Base-by-base conservation (phyloP, 2,797 vertebrate species). In the Rhinichthys osculus region DNA sequence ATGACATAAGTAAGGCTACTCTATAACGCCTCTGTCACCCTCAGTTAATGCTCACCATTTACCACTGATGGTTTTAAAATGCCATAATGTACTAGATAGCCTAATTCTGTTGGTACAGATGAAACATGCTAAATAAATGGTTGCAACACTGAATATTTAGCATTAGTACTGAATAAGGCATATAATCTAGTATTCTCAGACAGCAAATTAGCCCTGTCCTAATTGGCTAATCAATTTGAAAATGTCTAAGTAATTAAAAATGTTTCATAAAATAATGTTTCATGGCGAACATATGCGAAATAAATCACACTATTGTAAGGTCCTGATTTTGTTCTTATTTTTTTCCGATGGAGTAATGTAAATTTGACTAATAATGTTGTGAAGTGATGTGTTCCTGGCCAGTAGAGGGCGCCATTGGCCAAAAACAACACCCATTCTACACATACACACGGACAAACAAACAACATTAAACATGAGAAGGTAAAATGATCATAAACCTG, bases 401-500 rank as follows among this genome's bases (percentile, higher is more conserved):
- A 84, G 59, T 67, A 88, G 88, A 87, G 81, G 89, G 83, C 42
- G 83, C 52, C 81, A 90, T 62, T 87, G 33, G 16, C 62, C 73
- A 79, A 54, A 42, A 27, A 38, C 11, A 82, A 40, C 23, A 66
- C 76, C 3, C n/a, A 50, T 42, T 33, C 6, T 4, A 52, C n/a
- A 67, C 38, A 40, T 6, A 62, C 21, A 78, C 2, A 13, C 54
- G 76, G 30, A 27, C 7, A 47, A 33, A 6, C 69, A 42, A 42
- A 3, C 50, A 19, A 52, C 50, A 70, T 27, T 5, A 9, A 10
- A 19, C 14, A 27, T 14, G 33, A 30, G 27, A 33, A 78, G 35
- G 33, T 66, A 11, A 77, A 84, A 69, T 59, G 3, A 11, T n/a
- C 23, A 59, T 59, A 11, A 10, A 59, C 4, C 23, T 21, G 5